Percentiles rank a stretch among this genome's conserved stretches.
Conservation (phyloP, 2,888 invertebrate genomes). For the Pyrgus malvae region DNA sequence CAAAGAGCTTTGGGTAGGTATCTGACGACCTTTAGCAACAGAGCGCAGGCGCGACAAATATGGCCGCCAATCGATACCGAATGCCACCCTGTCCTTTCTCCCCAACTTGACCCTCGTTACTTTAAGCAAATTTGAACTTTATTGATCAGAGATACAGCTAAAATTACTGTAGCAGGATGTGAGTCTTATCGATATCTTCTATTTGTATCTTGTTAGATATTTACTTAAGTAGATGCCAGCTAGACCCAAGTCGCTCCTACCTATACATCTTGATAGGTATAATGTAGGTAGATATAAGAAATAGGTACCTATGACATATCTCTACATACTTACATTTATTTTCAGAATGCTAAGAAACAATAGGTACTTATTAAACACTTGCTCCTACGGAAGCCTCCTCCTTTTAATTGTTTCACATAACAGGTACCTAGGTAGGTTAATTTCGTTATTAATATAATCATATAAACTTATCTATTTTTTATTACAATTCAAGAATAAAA, state of each 20-base stretch:
- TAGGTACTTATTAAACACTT: too few relatives aligned
- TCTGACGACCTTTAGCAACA: slow-evolving; percentile 18
- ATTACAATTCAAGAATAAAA: too few relatives aligned
- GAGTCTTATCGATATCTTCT: slow-evolving; percentile 48
- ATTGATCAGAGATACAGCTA: not conserved
- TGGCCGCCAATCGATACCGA: slow-evolving; percentile 74
- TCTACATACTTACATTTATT: too few relatives aligned
- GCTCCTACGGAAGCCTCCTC: too few relatives aligned
- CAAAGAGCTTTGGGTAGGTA: not conserved
- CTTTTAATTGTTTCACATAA: too few relatives aligned
- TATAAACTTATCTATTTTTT: too few relatives aligned
- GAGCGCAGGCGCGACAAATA: slow-evolving; percentile 66
- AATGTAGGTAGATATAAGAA: not conserved
- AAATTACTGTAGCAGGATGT: not conserved
- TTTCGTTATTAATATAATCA: too few relatives aligned
- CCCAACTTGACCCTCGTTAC: slow-evolving; percentile 36
- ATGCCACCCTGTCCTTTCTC: slow-evolving; percentile 66
- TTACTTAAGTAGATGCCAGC: slow-evolving; percentile 13
- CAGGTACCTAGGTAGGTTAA: too few relatives aligned
- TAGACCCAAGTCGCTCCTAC: not conserved
- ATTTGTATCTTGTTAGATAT: slow-evolving; percentile 50
- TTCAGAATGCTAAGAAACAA: too few relatives aligned
- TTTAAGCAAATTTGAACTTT: slow-evolving; percentile 32
- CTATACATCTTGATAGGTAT: not conserved
- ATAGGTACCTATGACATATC: too few relatives aligned